Conservation (phyloP, 2,888 invertebrate genomes). For the Psylliodes chrysocephalus region DNA sequence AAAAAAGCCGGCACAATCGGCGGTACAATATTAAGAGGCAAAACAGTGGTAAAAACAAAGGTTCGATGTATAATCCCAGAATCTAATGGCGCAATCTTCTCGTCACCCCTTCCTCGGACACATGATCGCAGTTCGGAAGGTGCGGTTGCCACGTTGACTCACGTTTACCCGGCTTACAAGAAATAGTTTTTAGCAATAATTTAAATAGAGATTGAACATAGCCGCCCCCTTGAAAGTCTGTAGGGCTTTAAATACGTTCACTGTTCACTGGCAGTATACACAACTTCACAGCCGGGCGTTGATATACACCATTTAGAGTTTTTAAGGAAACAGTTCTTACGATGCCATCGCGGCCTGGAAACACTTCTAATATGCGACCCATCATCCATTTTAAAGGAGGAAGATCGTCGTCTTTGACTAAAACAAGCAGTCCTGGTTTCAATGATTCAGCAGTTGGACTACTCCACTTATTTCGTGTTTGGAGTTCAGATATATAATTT, state of each 20-base stretch:
- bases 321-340: slow-evolving; percentile 18
- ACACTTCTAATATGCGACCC: slow-evolving; percentile 15
- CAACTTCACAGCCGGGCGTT: slow-evolving; percentile 25
- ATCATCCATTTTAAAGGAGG: slow-evolving; percentile 30
- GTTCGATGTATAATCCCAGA: no score
- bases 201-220: neutral
- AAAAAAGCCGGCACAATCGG: no score
- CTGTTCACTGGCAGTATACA: slow-evolving; percentile 18
- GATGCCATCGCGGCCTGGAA: slow-evolving; percentile 30
- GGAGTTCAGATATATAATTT: slow-evolving; percentile 16
- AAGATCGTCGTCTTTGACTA: slow-evolving; percentile 32
- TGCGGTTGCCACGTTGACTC: no score
- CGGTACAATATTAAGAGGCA: no score
- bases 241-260: slow-evolving; percentile 16
- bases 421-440: slow-evolving; percentile 25
- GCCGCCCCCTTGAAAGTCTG: slow-evolving; percentile 19
- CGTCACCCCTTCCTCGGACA: no score
- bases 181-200: no score
- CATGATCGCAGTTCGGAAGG: no score
- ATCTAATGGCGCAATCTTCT: no score
- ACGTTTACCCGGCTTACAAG: no score
- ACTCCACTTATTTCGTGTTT: slow-evolving; percentile 27
- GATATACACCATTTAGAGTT: slow-evolving; percentile 5
- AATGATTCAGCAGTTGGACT: slow-evolving; percentile 11
- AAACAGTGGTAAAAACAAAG: no score